phyloP scores from a whole-genome alignment of 2,888 invertebrate species.

The Chymomyza fuscimana region DNA sequence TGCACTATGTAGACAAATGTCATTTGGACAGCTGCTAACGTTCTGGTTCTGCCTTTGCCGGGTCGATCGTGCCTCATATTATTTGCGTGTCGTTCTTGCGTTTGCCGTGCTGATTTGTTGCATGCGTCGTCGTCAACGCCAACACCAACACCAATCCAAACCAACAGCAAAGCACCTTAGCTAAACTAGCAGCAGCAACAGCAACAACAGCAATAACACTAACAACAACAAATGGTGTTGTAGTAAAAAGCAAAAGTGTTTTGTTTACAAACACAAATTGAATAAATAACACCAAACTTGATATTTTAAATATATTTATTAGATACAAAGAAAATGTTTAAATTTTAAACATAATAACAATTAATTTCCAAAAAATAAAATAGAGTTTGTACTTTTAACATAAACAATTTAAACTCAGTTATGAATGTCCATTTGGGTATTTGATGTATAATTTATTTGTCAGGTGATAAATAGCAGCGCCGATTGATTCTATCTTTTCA shows the following conservation, averaged over 20 bases:
- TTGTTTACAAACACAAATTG: constrained; percentile 29
- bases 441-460: too few species aligned
- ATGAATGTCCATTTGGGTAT: too few species aligned
- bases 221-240: constrained; percentile 45
- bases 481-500: too few species aligned
- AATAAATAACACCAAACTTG: constrained; percentile 14
- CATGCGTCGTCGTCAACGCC: constrained; percentile 66
- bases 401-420: too few species aligned
- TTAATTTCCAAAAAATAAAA: too few species aligned
- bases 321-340: too few species aligned
- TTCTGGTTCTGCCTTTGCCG: constrained; percentile 33
- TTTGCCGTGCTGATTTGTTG: constrained; percentile 69
- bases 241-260: constrained; percentile 64
- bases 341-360: too few species aligned
- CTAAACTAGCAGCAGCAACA: constrained; percentile 40
- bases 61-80: constrained; percentile 51
- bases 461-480: too few species aligned
- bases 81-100: constrained; percentile 70
- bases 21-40: constrained; percentile 57
- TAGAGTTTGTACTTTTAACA: too few species aligned
- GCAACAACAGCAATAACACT: constrained; percentile 30
- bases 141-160: constrained; percentile 47
- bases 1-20: constrained; percentile 44
- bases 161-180: constrained; percentile 45
- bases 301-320: background rate